Evolutionary conservation across 1,140 invertebrate species (phyloP), one percentile per base, ranked within the genome.

Genomic region (Lepidurus packardi): DNA sequence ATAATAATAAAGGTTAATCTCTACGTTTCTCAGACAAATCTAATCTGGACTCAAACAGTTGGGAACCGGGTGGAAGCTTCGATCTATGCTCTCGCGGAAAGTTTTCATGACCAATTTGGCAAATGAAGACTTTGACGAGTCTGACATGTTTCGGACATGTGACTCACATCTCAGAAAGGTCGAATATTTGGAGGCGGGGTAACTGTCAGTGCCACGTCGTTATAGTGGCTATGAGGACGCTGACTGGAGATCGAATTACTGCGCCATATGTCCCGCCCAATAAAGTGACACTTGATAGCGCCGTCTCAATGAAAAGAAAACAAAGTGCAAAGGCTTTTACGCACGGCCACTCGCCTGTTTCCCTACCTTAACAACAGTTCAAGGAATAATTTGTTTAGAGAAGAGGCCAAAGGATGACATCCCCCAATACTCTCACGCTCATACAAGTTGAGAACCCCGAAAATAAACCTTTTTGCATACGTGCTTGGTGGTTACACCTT

Each of bases 291-390:
- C 53, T 65, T 7, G 53, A 65, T 65, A 65, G 53, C 53, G 53
- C 53, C 53, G 53, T 65, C 53, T 65, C 53, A 65, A 65, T 65
- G 53, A 65, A 65, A 65, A 65, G 53, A 65, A 65, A 65, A 65
- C 53, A 65, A 65, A 65, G 53, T 65, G 53, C 9, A 65, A 65
- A 65, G 53, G 53, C 13, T 65, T 65, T 21, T 21, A 13, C 53
- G n/a, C 13, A 65, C 53, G 53, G 53, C 16, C 53, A 21, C 16
- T 21, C 53, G 16, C 21, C 21, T 65, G 53, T 21, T 21, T 65
- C 16, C 21, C 21, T 65, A n/a, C 53, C 21, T n/a, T 21, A 13
- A n/a, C 21, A 65, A 65, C 53, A 65, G 53, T 65, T 65, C 53
- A 65, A 65, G 53, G 53, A 65, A 65, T 65, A 65, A 65, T 65